phyloP scores from a whole-genome alignment of 2,113 vertebrate species.

The Psophia crepitans region DNA sequence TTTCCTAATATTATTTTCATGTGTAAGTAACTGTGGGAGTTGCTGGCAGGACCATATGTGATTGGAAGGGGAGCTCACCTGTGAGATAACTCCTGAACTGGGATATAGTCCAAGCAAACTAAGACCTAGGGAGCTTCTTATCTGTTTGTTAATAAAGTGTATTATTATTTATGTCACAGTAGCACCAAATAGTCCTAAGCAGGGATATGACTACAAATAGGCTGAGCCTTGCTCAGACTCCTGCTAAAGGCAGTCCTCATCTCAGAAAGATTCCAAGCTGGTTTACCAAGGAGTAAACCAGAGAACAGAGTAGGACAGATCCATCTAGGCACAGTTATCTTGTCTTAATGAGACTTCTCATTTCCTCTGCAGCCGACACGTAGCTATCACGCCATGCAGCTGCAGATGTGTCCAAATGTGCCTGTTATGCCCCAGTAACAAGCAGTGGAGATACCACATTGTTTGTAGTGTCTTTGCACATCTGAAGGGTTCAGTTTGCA shows the following conservation, averaged over 20 bases:
- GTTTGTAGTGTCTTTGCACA: neutral
- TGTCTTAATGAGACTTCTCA: neutral
- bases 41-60: neutral
- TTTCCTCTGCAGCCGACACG: neutral
- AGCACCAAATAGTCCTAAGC: neutral
- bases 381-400: neutral
- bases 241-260: neutral
- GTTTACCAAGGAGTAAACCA: neutral
- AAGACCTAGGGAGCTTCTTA: neutral
- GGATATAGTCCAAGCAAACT: neutral
- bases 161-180: neutral
- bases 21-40: neutral
- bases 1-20: conserved; percentile 21
- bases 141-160: neutral
- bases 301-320: neutral
- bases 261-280: neutral
- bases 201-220: neutral
- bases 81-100: neutral
- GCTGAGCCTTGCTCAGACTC: neutral
- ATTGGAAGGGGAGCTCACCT: neutral
- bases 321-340: neutral
- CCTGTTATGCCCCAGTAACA: too few species aligned
- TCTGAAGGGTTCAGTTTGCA: neutral
- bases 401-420: neutral
- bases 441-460: neutral